Evolutionary conservation across 2,113 vertebrate species (phyloP), one percentile per base, ranked within the genome.

Genomic region (Chamaetylas fuelleborni): DNA sequence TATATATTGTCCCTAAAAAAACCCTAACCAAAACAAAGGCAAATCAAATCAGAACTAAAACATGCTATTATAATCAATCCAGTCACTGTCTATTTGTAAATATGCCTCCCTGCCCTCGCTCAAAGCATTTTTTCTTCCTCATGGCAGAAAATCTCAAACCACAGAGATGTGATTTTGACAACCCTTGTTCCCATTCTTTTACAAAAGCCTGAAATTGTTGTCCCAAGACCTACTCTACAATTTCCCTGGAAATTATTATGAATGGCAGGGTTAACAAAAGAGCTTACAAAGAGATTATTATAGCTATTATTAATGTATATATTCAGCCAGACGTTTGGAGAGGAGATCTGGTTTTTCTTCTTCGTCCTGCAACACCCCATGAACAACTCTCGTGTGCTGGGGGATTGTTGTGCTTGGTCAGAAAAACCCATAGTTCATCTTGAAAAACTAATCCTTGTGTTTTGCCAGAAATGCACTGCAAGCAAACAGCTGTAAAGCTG

Each of bases 161-260:
- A 38, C 47, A 48, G 62, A 88, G 70, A 69, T 40, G 47, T 65
- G 45, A 84, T 86, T 97, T 97, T 90, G 85, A 86, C 58, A 53
- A 95, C 24, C 29, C 47, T 45, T 29, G 20, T 38, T 78, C 33
- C 38, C 33, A 76, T 89, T 91, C 78, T 82, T 96, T 89, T 65
- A 70, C 58, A 58, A 91, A 84, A 82, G 53, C 29, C 70, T 92
- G 50, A 74, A 79, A 34, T 25, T 24, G 60, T 48, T 86, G 51
- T 92, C 69, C 19, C 12, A 48, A 34, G 50, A 76, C 33, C 48
- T 34, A 53, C 31, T 71, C 19, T 57, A 28, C 36, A 67, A 51
- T 53, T 69, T 9, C 69, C 11, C 47, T 58, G 47, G 78, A 62
- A 92, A 94, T 82, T 1, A 58, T 80, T 76, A 70, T 40, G 12